Evolutionary conservation across 2,888 invertebrate species (phyloP).

Genomic region (Cerastis rubricosa): DNA sequence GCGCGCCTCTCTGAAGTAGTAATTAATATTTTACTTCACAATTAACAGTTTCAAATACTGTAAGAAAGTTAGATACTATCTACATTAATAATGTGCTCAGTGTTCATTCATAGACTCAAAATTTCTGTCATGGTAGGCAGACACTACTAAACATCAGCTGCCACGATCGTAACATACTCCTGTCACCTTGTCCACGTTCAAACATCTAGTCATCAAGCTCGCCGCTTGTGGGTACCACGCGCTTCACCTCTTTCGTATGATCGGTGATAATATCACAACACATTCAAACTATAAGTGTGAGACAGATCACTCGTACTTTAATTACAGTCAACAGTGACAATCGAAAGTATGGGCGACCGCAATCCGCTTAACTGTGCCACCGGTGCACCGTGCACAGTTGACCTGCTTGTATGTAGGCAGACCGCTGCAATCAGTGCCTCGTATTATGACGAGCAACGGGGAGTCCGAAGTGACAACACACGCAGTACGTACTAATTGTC

Average conservation of each 20-base stretch:
- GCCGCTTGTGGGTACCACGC: too few species aligned
- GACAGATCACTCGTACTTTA: background rate
- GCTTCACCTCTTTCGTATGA: too few species aligned
- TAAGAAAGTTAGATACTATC: background rate
- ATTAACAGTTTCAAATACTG: background rate
- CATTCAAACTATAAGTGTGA: background rate
- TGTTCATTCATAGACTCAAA: too few species aligned
- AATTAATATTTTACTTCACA: background rate
- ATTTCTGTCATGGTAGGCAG: background rate
- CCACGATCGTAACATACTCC: background rate
- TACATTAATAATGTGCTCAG: too few species aligned
- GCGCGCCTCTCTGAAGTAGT: background rate
- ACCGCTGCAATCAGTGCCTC: background rate
- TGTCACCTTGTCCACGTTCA: background rate
- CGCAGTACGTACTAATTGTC: too few species aligned
- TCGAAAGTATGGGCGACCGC: background rate
- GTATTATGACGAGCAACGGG: background rate
- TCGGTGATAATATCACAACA: background rate
- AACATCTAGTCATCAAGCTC: background rate
- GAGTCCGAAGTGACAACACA: too few species aligned
- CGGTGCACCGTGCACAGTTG: background rate
- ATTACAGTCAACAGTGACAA: background rate
- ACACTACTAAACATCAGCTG: background rate
- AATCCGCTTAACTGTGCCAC: background rate
- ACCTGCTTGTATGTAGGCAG: background rate